Base-by-base conservation (phyloP, 2,888 invertebrate genomes). In the Ctenicera cuprea region DNA sequence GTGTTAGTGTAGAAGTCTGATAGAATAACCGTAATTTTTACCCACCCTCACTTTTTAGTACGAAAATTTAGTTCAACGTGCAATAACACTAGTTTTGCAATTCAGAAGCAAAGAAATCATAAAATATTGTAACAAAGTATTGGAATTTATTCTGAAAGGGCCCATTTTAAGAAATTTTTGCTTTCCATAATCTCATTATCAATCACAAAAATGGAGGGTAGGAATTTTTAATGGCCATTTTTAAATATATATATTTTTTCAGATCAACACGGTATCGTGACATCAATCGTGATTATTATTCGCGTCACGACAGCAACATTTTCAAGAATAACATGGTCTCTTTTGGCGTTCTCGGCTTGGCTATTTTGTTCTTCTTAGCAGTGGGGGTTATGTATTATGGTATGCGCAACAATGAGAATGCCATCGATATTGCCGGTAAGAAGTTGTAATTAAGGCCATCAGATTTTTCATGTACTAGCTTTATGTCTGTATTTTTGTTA, bases 301-400 rank as follows among this genome's bases (percentile, higher is more conserved):
- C 68, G 1, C 76, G 70, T 12, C 77, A 76, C 16, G 69, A 77
- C 5, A 62, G 63, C 12, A 72, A 62, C 64, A 71, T 63, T 16
- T 84, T 90, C 77, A 90, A 90, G 81, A 91, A 90, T 81, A 91
- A 91, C 81, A 85, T 92, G 57, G 91, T 93, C 65, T 92, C 93
- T 0, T 89, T 91, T 76, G 88, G 91, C 48, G 88, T 93, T 48
- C 89, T 93, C 70, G 90, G 88, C 16, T 86, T 90, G 48, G 90
- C 91, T 7, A 88, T 90, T 71, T 87, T 91, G 83, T 93, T 93
- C 88, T 92, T 93, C 88, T 87, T 91, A 83, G 87, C 90, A 80
- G 88, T 93, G 81, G 90, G 90, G 79, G 90, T 92, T 80, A 88
- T 92, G 87, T 93, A 93, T 85, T 88, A 92, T 86, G 92, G 92